Percentiles rank a stretch among this genome's conserved stretches.
Evolutionary conservation across 2,113 vertebrate species (phyloP).

Genomic region (Stegastes partitus): DNA sequence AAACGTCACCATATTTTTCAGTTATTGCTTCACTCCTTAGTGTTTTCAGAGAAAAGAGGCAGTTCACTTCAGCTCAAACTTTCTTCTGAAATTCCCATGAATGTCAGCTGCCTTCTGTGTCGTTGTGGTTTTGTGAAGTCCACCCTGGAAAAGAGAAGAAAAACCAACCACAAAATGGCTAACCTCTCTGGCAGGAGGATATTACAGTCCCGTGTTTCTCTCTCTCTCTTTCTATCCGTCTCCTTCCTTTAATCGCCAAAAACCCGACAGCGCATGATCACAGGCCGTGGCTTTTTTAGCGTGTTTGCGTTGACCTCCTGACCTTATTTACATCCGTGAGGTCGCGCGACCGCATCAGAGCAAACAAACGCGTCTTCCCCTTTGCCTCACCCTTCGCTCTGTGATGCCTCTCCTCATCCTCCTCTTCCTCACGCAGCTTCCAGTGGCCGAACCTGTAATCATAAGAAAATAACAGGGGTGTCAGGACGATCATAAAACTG

Average conservation of each 20-base stretch:
- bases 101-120: neutral
- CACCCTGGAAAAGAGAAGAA: slow-evolving; percentile 7
- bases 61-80: neutral
- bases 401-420: neutral
- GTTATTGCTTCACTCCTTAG: neutral
- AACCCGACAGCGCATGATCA: slow-evolving; percentile 28
- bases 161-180: slow-evolving; percentile 9
- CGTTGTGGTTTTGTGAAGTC: slow-evolving; percentile 17
- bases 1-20: too few relatives aligned
- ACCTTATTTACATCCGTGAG: slow-evolving; percentile 10
- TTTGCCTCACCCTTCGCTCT: neutral
- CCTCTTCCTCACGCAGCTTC: neutral
- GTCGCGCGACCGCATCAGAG: neutral
- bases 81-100: slow-evolving; percentile 9
- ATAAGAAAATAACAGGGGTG: slow-evolving; percentile 69
- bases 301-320: slow-evolving; percentile 18
- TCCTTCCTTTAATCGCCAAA: slow-evolving; percentile 33
- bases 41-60: neutral
- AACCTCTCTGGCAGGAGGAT: slow-evolving; percentile 15
- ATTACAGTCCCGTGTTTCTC: slow-evolving; percentile 27
- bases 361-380: neutral
- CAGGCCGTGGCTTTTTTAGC: neutral
- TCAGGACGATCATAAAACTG: slow-evolving; percentile 57
- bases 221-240: neutral
- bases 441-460: slow-evolving; percentile 57